Percentiles rank a stretch among this genome's conserved stretches.
phyloP scores from a whole-genome alignment of 2,113 vertebrate species.

The Gracilinanus agilis region DNA sequence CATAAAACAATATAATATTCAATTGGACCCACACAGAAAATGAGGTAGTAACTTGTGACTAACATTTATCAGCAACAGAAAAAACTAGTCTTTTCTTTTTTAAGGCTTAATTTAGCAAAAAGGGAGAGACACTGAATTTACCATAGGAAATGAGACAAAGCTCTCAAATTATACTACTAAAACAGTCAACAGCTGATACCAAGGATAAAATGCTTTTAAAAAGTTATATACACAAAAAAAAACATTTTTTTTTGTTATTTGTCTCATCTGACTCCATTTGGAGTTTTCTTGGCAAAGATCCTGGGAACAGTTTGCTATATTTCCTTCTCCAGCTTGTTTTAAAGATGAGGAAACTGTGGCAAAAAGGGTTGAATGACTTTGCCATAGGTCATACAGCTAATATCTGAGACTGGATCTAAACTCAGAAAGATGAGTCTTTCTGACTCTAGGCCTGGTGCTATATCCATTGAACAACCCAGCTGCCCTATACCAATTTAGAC shows the following conservation, averaged over 20 bases:
- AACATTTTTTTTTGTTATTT: background rate
- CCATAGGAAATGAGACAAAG: background rate
- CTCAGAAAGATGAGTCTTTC: background rate
- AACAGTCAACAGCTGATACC: background rate
- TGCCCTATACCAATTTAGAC: background rate
- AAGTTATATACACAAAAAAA: background rate
- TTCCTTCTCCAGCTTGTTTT: background rate
- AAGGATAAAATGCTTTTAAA: background rate
- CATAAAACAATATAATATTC: background rate
- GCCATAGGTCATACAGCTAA: background rate
- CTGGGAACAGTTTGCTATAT: background rate
- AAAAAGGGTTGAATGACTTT: background rate
- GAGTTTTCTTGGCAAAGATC: no score
- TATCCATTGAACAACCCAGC: no score
- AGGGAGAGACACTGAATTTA: background rate
- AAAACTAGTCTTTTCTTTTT: background rate
- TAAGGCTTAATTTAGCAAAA: background rate
- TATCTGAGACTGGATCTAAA: background rate
- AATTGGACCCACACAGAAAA: background rate
- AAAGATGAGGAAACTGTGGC: background rate
- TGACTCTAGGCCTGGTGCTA: background rate
- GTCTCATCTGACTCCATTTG: no score
- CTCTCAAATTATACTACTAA: background rate
- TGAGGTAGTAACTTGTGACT: background rate
- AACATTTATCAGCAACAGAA: background rate